Conservation (phyloP, 2,797 vertebrate genomes). For the Galagoides demidoff region DNA sequence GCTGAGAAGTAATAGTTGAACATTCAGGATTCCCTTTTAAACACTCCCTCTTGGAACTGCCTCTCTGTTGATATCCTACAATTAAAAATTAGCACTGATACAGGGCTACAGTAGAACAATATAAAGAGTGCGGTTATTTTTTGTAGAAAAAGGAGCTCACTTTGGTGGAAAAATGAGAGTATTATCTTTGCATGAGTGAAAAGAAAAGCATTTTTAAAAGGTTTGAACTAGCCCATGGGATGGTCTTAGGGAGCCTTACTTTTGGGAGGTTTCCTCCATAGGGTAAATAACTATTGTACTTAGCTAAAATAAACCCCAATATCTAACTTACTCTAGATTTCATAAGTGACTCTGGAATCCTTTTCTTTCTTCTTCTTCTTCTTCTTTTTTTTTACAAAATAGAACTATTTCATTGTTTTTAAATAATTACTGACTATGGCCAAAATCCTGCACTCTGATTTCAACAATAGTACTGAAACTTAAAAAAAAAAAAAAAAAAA, state of each 20-base stretch:
- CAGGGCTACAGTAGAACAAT: background rate
- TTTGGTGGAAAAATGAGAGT: background rate
- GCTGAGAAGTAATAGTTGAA: constrained; percentile 42
- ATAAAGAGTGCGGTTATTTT: background rate
- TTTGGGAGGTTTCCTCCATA: background rate
- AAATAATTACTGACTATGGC: background rate
- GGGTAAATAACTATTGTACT: background rate
- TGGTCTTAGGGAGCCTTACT: background rate
- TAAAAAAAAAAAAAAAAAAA: background rate
- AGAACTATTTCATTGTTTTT: background rate
- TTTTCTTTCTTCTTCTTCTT: background rate
- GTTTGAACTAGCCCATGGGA: background rate
- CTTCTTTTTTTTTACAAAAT: background rate
- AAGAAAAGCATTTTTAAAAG: background rate
- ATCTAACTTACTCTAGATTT: background rate
- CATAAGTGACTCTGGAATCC: background rate
- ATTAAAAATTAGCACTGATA: constrained; percentile 5
- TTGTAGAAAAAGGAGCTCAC: background rate
- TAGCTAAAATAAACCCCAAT: constrained; percentile 5
- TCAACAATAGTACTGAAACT: background rate
- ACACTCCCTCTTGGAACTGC: background rate
- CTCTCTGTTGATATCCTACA: background rate
- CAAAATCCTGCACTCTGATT: background rate
- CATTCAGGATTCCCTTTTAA: constrained; percentile 30
- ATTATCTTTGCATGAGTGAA: background rate